These are phyloP conservation scores for Falco naumanni DNA, from an alignment of 2,797 vertebrate genomes.

Conservation along the genomic window DNA sequence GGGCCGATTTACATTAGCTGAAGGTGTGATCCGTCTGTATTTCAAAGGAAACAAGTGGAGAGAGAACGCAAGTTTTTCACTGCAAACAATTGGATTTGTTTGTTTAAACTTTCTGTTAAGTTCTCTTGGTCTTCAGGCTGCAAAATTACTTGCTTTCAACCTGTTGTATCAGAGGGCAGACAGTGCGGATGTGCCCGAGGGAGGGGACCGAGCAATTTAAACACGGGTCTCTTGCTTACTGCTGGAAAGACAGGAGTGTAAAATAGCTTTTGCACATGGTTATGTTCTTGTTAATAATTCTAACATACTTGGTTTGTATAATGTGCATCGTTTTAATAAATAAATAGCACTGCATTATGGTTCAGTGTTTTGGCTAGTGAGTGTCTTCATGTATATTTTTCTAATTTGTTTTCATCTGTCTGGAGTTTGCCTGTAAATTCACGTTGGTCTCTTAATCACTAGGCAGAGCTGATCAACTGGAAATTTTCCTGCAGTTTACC, in stretches of 20 bases:
- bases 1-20: neutral
- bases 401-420: neutral
- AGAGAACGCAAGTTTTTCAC: neutral
- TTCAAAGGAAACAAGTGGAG: neutral
- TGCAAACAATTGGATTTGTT: neutral
- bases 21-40: neutral
- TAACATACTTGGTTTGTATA: neutral
- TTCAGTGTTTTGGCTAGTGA: neutral
- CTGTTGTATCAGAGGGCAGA: neutral
- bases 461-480: neutral
- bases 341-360: neutral
- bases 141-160: neutral
- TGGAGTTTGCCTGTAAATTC: neutral
- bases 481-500: neutral
- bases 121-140: neutral
- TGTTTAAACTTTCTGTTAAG: neutral
- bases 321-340: neutral
- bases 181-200: neutral
- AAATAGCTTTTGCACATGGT: neutral
- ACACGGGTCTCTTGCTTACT: neutral
- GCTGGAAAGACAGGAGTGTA: neutral
- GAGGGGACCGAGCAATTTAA: neutral
- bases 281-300: neutral
- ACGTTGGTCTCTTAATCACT: neutral
- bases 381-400: neutral